phyloP scores from a whole-genome alignment of 1,140 invertebrate species.

The Pseudomyrmex sp. region DNA sequence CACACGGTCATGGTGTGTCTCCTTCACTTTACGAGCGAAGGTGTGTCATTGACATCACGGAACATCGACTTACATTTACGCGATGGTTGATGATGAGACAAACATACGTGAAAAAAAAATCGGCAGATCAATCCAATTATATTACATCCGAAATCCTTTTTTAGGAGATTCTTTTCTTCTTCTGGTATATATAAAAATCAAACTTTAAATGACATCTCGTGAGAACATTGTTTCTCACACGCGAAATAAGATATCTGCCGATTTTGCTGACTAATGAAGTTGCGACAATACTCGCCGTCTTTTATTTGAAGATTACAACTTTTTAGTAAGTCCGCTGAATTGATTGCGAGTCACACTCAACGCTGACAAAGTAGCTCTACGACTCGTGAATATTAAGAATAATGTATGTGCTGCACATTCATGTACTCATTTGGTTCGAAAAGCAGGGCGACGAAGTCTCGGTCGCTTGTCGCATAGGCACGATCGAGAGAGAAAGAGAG shows the following conservation, averaged over 20 bases:
- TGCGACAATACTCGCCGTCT: background rate
- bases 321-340: conserved; percentile 10
- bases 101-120: background rate
- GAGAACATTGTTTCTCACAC: no score
- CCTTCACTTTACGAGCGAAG: conserved; percentile 15
- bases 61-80: conserved; percentile 19
- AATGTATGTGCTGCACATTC: conserved; percentile 8
- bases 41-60: conserved; percentile 10
- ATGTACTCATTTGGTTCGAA: conserved; percentile 50
- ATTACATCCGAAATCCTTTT: background rate
- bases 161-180: background rate
- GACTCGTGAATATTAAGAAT: background rate
- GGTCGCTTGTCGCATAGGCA: background rate
- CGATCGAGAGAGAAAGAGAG: background rate
- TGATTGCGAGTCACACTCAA: conserved; percentile 44
- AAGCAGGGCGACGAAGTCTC: background rate
- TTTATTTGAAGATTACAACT: background rate
- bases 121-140: background rate
- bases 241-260: background rate
- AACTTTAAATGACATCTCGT: no score
- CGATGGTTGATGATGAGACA: background rate
- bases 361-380: background rate
- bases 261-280: conserved; percentile 32
- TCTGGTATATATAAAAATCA: background rate
- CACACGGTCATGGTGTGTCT: background rate